Evolutionary conservation across 2,888 invertebrate genomes (phyloP), one percentile per base, ranked within the genome.

Genomic region (Spialia ferax): DNA sequence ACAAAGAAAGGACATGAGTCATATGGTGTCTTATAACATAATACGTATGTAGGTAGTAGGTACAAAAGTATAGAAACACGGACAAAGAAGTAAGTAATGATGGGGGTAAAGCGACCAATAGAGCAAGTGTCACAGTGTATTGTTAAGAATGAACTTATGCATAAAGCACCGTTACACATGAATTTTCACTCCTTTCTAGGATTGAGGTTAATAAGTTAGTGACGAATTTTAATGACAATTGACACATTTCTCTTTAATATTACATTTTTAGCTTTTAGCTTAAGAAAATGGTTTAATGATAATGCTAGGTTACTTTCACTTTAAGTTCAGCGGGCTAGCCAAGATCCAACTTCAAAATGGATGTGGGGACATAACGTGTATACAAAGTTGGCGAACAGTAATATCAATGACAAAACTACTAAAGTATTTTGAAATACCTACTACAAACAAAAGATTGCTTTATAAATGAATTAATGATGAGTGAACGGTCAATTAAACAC

Each of bases 171-270:
- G 74, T 76, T 76, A 70, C 60, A 62, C 32, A 70, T 61, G 63
- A 70, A 72, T 73, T 75, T 74, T 74, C 73, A 69, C 73, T 71
- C 73, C 60, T 69, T 70, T 70, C 68, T 52, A 64, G 59, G 63
- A 75, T 70, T 48, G 75, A 70, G 76, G 76, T 72, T 76, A 76
- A 76, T 73, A 68, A 72, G 71, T 73, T 71, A 66, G 45, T 64
- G 32, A 60, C 57, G 60, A 66, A 66, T 60, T 42, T 45, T 45
- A 50, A 60, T 64, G 59, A 60, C n/a, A 15, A 65, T 59, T 29
- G 59, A 60, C 59, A 66, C 26, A 50, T 60, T 66, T 60, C 15
- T 29, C 20, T 18, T 18, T 32, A 32, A 15, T n/a, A 18, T 55
- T 18, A 18, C 8, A 20, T 61, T 42, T 20, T 42, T 60, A 45